These are phyloP conservation scores for Hemichromis elongatus DNA, from an alignment of 2,113 vertebrate genomes.

Conservation along the genomic window DNA sequence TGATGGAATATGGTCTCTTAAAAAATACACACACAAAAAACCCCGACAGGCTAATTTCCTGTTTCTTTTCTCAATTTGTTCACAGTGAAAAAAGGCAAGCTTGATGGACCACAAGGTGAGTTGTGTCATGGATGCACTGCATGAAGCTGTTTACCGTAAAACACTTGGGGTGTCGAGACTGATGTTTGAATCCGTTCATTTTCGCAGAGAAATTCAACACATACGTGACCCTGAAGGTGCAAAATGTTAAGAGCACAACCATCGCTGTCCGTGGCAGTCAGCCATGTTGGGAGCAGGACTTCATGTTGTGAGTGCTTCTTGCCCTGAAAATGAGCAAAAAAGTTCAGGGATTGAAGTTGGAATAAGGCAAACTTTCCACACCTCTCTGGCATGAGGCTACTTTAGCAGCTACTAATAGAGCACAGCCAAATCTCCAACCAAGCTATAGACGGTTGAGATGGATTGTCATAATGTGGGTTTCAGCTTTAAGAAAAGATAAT, in stretches of 20 bases:
- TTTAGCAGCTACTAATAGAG: not conserved
- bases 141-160: not conserved
- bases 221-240: conserved; percentile 96
- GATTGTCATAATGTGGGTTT: not conserved
- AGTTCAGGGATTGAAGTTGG: not conserved
- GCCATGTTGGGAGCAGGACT: conserved; percentile 98
- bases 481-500: not conserved
- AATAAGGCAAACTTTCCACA: not conserved
- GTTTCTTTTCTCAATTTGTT: conserved; percentile 45
- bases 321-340: not conserved
- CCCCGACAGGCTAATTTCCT: not conserved
- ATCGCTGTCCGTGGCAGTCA: conserved; percentile 91
- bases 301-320: conserved; percentile 91
- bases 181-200: not conserved
- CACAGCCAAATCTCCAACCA: not conserved
- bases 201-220: conserved; percentile 95
- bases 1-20: not conserved
- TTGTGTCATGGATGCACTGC: not conserved
- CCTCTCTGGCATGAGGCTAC: not conserved
- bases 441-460: not conserved
- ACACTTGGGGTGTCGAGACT: not conserved
- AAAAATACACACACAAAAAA: not conserved
- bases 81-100: conserved; percentile 97
- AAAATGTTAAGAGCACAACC: conserved; percentile 99
- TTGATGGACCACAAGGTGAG: conserved; percentile 96